phyloP scores from a whole-genome alignment of 2,797 vertebrate species.

The Acipenser transmontanus region DNA sequence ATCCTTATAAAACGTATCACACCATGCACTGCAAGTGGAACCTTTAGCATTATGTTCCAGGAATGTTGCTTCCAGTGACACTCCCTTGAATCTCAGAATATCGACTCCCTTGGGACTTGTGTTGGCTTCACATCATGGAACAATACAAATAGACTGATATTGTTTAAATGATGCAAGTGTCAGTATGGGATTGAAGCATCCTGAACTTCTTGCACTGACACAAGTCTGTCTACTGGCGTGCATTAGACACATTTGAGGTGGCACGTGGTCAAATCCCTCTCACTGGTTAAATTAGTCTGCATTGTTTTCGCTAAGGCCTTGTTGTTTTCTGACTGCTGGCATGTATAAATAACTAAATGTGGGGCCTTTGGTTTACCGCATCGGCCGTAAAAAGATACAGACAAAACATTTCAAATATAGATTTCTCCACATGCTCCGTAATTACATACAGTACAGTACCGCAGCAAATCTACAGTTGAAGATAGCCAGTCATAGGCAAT shows the following conservation, averaged over 20 bases:
- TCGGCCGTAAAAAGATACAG: conserved; percentile 17
- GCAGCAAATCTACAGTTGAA: conserved; percentile 26
- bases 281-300: neutral
- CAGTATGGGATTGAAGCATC: no score
- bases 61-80: no score
- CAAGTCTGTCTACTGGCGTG: neutral
- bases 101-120: no score
- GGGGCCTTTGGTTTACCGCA: conserved; percentile 21
- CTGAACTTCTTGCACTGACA: no score
- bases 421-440: conserved; percentile 21
- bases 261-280: neutral
- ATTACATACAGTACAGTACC: conserved; percentile 19
- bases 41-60: no score
- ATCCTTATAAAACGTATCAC: neutral
- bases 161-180: no score
- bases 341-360: conserved; percentile 14
- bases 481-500: no score
- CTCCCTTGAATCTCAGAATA: no score
- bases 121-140: no score
- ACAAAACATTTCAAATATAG: conserved; percentile 17
- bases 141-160: no score
- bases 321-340: neutral
- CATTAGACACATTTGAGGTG: neutral
- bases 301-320: neutral
- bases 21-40: no score